phyloP scores from a whole-genome alignment of 2,888 invertebrate genomes.

The Hesperia comma region DNA sequence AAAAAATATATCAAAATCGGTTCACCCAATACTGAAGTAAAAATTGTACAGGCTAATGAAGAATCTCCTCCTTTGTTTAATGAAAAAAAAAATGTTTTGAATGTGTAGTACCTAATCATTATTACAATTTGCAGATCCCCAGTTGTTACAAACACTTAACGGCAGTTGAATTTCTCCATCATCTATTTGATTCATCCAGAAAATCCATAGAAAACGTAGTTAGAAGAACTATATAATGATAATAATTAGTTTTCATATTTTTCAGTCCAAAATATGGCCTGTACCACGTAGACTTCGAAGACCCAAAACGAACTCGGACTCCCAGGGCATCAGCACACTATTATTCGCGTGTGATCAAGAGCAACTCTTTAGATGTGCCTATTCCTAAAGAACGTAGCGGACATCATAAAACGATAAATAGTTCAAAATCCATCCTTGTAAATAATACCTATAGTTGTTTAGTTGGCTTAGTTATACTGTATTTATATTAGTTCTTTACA shows the following conservation, averaged over 20 bases:
- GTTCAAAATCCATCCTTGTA: not conserved
- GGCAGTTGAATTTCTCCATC: no score
- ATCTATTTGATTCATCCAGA: no score
- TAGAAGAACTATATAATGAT: not conserved
- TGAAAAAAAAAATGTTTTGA: no score
- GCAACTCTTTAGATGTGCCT: not conserved
- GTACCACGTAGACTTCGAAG: conserved; percentile 66
- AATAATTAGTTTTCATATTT: conserved; percentile 47
- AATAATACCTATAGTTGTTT: not conserved
- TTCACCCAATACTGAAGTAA: no score
- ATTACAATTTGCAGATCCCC: no score
- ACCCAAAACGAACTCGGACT: conserved; percentile 47
- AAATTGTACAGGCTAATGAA: no score
- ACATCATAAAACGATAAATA: not conserved
- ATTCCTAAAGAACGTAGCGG: not conserved
- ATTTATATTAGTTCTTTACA: not conserved
- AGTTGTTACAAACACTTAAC: no score
- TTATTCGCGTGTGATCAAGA: conserved; percentile 47
- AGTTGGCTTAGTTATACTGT: not conserved
- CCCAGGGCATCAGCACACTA: conserved; percentile 51
- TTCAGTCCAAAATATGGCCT: conserved; percentile 84
- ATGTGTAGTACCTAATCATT: no score
- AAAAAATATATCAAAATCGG: no score
- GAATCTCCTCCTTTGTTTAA: no score
- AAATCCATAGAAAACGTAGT: no score